Percentiles rank a stretch among this genome's conserved stretches.
phyloP scores from a whole-genome alignment of 2,797 vertebrate species.

The Artibeus jamaicensis region DNA sequence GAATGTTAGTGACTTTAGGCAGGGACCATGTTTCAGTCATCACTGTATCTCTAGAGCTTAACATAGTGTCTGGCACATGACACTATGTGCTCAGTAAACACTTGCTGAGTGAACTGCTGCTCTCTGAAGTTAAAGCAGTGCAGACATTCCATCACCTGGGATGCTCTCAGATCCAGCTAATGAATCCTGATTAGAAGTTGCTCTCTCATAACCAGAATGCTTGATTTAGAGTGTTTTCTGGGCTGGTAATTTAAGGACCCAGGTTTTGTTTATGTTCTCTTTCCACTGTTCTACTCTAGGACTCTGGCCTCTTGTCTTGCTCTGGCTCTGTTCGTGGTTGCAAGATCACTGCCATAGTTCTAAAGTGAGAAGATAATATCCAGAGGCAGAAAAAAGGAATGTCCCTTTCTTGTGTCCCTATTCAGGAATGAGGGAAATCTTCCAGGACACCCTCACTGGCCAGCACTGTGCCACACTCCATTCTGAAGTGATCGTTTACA shows the following conservation, averaged over 20 bases:
- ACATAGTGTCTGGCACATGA: neutral
- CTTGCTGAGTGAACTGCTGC: neutral
- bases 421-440: neutral
- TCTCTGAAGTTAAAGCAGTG: neutral
- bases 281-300: neutral
- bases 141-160: neutral
- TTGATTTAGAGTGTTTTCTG: neutral
- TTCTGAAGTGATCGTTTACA: neutral
- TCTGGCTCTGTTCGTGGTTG: neutral
- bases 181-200: neutral
- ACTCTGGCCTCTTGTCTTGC: neutral
- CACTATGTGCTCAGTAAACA: neutral
- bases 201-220: neutral
- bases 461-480: neutral
- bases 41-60: neutral
- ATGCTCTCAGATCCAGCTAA: neutral
- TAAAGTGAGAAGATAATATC: neutral
- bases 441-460: neutral
- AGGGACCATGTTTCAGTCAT: neutral
- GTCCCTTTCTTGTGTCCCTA: neutral
- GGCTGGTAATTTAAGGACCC: neutral
- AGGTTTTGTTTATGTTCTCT: neutral
- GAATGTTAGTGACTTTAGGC: neutral
- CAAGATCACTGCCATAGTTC: neutral
- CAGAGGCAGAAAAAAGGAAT: neutral